Percentiles rank a stretch among this genome's conserved stretches.
phyloP scores from a whole-genome alignment of 2,888 invertebrate genomes.

The Dioctria rufipes region DNA sequence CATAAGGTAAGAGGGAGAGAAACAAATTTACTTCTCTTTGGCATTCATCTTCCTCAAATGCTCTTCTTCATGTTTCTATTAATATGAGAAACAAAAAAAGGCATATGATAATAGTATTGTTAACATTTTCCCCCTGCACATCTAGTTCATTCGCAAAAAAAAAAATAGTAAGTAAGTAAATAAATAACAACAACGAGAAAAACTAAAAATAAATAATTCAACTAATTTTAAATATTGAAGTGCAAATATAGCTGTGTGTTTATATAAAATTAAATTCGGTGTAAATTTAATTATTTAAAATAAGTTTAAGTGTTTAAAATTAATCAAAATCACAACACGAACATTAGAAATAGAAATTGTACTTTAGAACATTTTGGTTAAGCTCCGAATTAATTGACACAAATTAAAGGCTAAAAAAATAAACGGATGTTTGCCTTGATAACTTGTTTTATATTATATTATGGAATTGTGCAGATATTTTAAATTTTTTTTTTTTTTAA shows the following conservation, averaged over 20 bases:
- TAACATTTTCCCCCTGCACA: not conserved
- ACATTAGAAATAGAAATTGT: conserved; percentile 31
- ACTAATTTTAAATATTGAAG: not conserved
- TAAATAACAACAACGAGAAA: conserved; percentile 23
- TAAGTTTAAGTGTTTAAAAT: not conserved
- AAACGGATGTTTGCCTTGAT: too few species aligned
- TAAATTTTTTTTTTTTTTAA: not conserved
- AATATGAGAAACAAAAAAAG: too few species aligned
- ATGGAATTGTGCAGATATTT: conserved; percentile 22
- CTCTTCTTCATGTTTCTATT: not conserved
- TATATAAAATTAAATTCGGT: not conserved
- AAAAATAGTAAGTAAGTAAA: not conserved
- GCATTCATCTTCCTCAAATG: not conserved
- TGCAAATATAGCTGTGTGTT: not conserved
- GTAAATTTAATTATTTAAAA: not conserved
- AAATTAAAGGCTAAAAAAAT: too few species aligned
- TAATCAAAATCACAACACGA: conserved; percentile 48
- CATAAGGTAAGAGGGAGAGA: not conserved
- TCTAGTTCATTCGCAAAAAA: not conserved
- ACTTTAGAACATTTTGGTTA: conserved; percentile 29
- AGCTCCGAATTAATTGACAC: not conserved
- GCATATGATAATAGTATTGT: not conserved
- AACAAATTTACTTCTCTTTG: not conserved
- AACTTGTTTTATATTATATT: not conserved
- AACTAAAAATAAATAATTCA: conserved; percentile 29